Evolutionary conservation across 30 jellyfish, hydroid and myxozoan species (phyloP).

Genomic region (Aurelia aurita complex sp. Pacific): DNA sequence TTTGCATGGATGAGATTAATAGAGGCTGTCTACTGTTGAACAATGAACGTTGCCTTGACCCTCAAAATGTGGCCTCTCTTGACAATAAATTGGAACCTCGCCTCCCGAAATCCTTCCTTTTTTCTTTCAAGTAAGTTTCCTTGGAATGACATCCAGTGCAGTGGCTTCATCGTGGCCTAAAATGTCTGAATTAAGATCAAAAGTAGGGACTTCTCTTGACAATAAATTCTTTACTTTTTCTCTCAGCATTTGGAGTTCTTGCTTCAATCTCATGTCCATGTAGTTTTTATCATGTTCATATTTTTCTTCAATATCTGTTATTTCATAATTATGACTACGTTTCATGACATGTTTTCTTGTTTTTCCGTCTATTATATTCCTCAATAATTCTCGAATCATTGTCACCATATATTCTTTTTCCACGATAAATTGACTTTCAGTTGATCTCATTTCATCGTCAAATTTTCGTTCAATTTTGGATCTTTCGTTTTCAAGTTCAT

Average conservation of each 20-base stretch:
- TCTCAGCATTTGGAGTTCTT: constrained; percentile 38
- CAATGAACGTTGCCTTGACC: no score
- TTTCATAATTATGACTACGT: constrained; percentile 45
- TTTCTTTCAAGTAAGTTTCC: constrained; percentile 14
- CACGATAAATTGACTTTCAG: constrained; percentile 41
- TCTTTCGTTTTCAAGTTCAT: constrained; percentile 50
- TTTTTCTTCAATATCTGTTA: constrained; percentile 52
- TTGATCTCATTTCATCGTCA: constrained; percentile 38
- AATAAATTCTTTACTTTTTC: constrained; percentile 43
- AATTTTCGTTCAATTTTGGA: constrained; percentile 35
- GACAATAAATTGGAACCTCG: no score
- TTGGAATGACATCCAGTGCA: constrained; percentile 44
- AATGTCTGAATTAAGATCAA: background rate
- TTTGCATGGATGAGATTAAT: no score
- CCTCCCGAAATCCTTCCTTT: no score
- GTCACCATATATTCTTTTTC: constrained; percentile 70
- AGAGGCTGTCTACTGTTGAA: no score
- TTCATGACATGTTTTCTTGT: constrained; percentile 48
- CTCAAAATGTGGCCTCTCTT: no score
- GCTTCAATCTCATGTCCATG: constrained; percentile 43
- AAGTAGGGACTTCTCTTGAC: background rate
- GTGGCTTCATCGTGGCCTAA: constrained; percentile 1
- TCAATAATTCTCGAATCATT: constrained; percentile 73
- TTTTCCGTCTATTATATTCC: constrained; percentile 53
- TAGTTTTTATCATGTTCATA: constrained; percentile 38